Percentiles rank a stretch among this genome's conserved stretches.
phyloP scores from a whole-genome alignment of 1,140 invertebrate species.

The Olivierus martensii region DNA sequence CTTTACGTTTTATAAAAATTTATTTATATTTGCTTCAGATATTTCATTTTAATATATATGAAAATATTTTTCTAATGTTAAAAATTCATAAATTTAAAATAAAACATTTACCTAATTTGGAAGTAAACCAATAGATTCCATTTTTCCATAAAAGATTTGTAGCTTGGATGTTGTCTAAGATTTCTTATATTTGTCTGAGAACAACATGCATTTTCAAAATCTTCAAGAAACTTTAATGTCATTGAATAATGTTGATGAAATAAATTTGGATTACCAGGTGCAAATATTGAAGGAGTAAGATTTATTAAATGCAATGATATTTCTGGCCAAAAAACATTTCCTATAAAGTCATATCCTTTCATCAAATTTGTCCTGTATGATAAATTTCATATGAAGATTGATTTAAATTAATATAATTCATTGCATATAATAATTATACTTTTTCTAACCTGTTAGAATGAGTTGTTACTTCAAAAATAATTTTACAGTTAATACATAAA shows the following conservation, averaged over 20 bases:
- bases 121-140: constrained; percentile 94
- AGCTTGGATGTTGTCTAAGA: constrained; percentile 29
- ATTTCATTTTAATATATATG: no score
- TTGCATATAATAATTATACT: no score
- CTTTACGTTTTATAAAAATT: no score
- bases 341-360: constrained; percentile 48
- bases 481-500: constrained; percentile 38
- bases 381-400: no score
- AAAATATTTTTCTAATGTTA: no score
- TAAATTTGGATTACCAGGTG: constrained; percentile 69
- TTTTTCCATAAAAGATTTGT: constrained; percentile 51
- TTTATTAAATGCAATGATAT: constrained; percentile 57
- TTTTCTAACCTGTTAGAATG: background rate
- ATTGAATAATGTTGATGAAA: constrained; percentile 51
- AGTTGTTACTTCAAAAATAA: constrained; percentile 27
- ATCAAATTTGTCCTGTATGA: no score
- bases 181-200: constrained; percentile 34
- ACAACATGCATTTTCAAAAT: constrained; percentile 52
- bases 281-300: constrained; percentile 65
- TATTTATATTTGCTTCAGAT: no score
- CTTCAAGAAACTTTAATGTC: constrained; percentile 60
- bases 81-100: background rate
- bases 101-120: constrained; percentile 53
- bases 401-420: no score
- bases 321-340: constrained; percentile 80